Conservation (phyloP, 2,888 invertebrate species). For the Muschampia staudingeri region DNA sequence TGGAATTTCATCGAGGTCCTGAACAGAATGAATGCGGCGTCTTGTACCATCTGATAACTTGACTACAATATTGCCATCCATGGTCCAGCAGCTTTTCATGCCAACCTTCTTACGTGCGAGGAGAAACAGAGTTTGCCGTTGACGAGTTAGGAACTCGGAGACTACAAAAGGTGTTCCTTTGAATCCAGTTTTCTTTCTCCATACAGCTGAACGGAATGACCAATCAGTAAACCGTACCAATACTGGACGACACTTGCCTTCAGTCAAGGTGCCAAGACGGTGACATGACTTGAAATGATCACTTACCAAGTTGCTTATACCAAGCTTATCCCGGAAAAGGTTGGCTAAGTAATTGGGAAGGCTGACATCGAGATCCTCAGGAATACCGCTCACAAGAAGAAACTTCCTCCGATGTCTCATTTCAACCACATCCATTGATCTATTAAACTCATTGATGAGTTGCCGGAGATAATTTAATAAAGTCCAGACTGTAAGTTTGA, state of each 20-base stretch:
- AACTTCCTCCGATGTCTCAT: conserved; percentile 25
- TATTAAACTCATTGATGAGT: not conserved
- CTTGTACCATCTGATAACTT: not conserved
- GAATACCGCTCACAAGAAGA: not conserved
- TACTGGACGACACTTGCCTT: conserved; percentile 10
- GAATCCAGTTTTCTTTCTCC: conserved; percentile 21
- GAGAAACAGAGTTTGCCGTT: not conserved
- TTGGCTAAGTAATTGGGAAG: not conserved
- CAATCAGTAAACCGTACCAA: not conserved
- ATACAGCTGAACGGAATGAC: not conserved
- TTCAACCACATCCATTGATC: not conserved
- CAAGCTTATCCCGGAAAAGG: conserved; percentile 22
- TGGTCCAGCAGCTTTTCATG: conserved; percentile 17
- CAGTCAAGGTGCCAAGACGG: not conserved
- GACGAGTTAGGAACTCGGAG: conserved; percentile 14
- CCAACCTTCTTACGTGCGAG: not conserved
- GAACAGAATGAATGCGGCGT: not conserved
- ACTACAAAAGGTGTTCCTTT: conserved; percentile 7
- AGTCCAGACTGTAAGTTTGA: not conserved
- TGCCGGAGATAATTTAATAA: not conserved
- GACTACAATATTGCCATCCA: conserved; percentile 2
- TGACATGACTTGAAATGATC: conserved; percentile 7
- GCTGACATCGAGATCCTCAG: not conserved
- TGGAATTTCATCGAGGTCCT: not conserved
- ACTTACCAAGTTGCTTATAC: not conserved